phyloP scores from a whole-genome alignment of 2,888 invertebrate genomes.

The Napeogenes sylphis region DNA sequence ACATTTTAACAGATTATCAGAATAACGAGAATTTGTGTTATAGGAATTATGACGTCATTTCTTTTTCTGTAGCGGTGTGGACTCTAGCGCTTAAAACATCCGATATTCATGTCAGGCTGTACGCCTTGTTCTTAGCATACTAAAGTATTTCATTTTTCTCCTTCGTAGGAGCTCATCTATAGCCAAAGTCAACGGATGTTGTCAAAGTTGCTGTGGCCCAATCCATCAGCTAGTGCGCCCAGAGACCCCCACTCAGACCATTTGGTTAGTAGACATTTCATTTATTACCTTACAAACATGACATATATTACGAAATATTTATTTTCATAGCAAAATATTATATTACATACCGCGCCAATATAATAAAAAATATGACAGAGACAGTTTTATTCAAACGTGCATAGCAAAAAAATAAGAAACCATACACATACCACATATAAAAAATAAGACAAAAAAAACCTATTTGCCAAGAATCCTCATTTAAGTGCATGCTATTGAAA shows the following conservation, averaged over 20 bases:
- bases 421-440: conserved; percentile 13
- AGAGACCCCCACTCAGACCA: conserved; percentile 76
- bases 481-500: conserved; percentile 3
- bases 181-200: conserved; percentile 78
- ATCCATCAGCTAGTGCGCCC: conserved; percentile 73
- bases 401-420: neutral
- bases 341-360: neutral
- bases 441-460: conserved; percentile 7
- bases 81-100: conserved; percentile 8
- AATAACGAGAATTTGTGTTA: neutral
- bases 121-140: conserved; percentile 60
- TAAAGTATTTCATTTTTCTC: conserved; percentile 71
- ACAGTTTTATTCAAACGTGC: neutral
- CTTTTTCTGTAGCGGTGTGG: conserved; percentile 1
- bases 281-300: conserved; percentile 39
- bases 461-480: conserved; percentile 1
- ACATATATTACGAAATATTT: neutral
- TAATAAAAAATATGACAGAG: neutral
- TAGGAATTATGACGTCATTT: neutral
- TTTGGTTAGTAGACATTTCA: conserved; percentile 76
- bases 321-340: neutral
- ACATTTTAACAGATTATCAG: no score
- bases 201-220: conserved; percentile 78
- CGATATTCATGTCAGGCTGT: conserved; percentile 44
- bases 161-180: conserved; percentile 78